Base-by-base conservation (phyloP, 2,797 vertebrate genomes). In the Channallabes apus region DNA sequence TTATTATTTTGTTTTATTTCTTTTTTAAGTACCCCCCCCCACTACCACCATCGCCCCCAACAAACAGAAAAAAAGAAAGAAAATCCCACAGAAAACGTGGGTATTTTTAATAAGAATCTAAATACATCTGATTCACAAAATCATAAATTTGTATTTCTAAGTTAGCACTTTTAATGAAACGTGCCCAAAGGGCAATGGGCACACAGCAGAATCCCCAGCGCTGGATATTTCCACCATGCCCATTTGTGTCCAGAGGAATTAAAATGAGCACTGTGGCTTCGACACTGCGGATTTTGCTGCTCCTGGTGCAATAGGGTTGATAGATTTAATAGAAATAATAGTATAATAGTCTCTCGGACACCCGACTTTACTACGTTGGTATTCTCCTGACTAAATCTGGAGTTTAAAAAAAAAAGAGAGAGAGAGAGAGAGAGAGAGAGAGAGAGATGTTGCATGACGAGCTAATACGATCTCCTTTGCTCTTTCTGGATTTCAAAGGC, bases 91-190 rank as follows among this genome's bases (percentile, higher is more conserved):
- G 93, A 96, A 96, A 96, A 95, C 95, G 95, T 95, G 95, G 94
- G 95, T 83, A 90, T 94, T 91, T 94, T 94, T 94, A 90, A 94
- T 93, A 93, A 95, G 90, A 93, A 91, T 92, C 90, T 91, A 90
- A 91, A 89, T 93, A 95, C 92, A 94, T 94, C 95, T 96, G 95
- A 95, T 95, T 96, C 94, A 95, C 94, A 96, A 96, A 96, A 96
- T 95, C 94, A 95, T 95, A 94, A 86, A 94, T 94, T 94, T 94
- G 91, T 94, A 94, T 93, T 93, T 93, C 95, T 94, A 95, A 94
- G 94, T 95, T 94, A 95, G 94, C 94, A 95, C 93, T 95, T 54
- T 95, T 92, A 92, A 90, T 94, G 92, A 92, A 94, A 84, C 83
- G 61, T 76, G 87, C 87, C 89, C 89, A 84, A 79, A 88, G 93